phyloP scores from a whole-genome alignment of 2,797 vertebrate genomes.

The Pitangus sulphuratus region DNA sequence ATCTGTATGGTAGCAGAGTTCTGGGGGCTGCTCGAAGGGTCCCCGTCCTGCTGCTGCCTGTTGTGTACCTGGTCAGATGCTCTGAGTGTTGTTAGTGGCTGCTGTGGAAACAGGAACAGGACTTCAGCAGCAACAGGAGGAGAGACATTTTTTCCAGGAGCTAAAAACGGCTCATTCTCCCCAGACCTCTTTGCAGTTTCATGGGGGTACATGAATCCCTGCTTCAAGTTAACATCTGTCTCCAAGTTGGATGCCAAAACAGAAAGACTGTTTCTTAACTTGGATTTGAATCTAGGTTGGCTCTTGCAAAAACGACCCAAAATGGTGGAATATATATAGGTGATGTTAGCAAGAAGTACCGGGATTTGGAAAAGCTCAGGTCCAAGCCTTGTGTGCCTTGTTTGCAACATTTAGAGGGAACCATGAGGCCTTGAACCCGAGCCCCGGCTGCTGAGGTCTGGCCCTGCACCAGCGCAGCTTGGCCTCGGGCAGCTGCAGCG shows the following conservation, averaged over 20 bases:
- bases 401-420: not conserved
- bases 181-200: conserved; percentile 5
- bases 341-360: not conserved
- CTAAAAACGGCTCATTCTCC: conserved; percentile 16
- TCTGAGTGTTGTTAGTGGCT: not conserved
- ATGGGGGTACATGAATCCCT: conserved; percentile 2
- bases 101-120: conserved; percentile 43
- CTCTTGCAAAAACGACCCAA: not conserved
- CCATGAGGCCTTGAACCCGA: not conserved
- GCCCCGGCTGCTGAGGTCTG: not conserved
- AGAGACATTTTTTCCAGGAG: conserved; percentile 30
- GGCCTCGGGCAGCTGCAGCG: accelerated
- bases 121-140: conserved; percentile 29
- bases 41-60: not conserved
- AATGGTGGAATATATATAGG: not conserved
- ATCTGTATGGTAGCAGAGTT: accelerated
- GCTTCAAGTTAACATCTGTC: conserved; percentile 18
- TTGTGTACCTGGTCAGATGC: not conserved
- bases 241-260: not conserved
- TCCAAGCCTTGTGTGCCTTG: not conserved
- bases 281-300: not conserved
- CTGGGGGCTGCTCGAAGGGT: not conserved
- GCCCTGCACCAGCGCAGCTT: not conserved
- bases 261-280: not conserved
- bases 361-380: not conserved